A percentile compares a stretch with the other conserved stretches of the same genome.
phyloP scores from a whole-genome alignment of 2,888 invertebrate species.

The Drosophila eohydei region DNA sequence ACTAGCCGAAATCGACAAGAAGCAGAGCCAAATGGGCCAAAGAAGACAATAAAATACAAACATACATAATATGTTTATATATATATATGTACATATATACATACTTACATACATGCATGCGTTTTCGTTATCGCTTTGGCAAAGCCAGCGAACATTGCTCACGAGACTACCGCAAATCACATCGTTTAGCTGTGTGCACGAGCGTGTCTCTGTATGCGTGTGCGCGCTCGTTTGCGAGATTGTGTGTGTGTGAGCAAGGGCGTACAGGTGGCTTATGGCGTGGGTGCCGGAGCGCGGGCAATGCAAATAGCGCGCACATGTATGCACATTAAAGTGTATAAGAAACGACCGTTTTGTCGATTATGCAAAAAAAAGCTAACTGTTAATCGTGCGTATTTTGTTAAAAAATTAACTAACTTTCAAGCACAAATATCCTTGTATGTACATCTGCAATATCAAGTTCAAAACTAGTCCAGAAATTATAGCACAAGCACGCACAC shows the following conservation, averaged over 20 bases:
- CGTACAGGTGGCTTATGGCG: constrained; percentile 75
- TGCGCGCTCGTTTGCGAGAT: constrained; percentile 5
- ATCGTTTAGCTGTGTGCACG: constrained; percentile 35
- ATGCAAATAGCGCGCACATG: constrained; percentile 69
- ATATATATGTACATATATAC: not conserved
- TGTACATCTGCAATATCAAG: constrained; percentile 33
- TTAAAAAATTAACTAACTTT: constrained; percentile 34
- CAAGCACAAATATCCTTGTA: not conserved
- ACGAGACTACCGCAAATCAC: constrained; percentile 65
- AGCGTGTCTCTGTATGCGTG: constrained; percentile 11
- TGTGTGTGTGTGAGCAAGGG: constrained; percentile 61
- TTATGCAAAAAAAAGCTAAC: constrained; percentile 63
- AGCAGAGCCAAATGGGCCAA: constrained; percentile 60
- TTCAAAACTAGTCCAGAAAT: constrained; percentile 25
- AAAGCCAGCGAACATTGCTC: constrained; percentile 42
- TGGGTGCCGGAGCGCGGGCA: constrained; percentile 57
- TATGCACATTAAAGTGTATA: constrained; percentile 50
- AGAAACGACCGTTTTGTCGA: constrained; percentile 27
- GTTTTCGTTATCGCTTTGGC: constrained; percentile 55
- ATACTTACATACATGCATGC: constrained; percentile 10
- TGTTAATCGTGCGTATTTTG: constrained; percentile 42
- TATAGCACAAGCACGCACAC: constrained; percentile 21
- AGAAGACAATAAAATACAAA: constrained; percentile 52
- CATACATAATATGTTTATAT: constrained; percentile 11
- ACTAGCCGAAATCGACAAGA: constrained; percentile 43